A percentile compares a stretch with the other conserved stretches of the same genome.
phyloP scores from a whole-genome alignment of 1,140 invertebrate genomes.

The Nephotettix cincticeps region DNA sequence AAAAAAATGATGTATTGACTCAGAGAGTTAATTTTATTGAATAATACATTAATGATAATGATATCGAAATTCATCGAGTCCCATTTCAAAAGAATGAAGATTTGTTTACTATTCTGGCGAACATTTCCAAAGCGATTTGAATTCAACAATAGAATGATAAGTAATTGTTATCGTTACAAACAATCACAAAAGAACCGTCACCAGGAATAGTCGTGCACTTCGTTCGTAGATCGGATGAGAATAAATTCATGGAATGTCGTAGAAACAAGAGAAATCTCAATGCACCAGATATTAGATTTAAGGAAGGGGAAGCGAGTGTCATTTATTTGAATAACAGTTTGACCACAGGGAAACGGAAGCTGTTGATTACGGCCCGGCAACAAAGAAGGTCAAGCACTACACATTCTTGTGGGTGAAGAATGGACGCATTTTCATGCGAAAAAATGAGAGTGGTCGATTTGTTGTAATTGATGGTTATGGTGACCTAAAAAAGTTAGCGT shows the following conservation, averaged over 20 bases:
- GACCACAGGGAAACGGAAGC: not conserved
- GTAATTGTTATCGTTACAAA: not conserved
- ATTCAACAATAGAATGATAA: not conserved
- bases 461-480: not conserved
- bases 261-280: not conserved
- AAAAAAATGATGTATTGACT: not conserved
- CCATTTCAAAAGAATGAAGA: not conserved
- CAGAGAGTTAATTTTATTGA: not conserved
- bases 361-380: not conserved
- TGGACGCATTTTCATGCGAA: not conserved
- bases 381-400: not conserved
- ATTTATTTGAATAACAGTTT: not conserved
- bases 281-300: not conserved
- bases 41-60: not conserved
- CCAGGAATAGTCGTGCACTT: slow-evolving; percentile 1
- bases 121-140: not conserved
- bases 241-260: not conserved
- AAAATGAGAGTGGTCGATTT: not conserved
- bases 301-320: not conserved
- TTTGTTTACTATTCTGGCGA: not conserved
- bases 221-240: slow-evolving; percentile 6
- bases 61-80: slow-evolving; percentile 5
- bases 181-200: too few relatives aligned
- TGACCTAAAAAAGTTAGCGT: not conserved
- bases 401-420: slow-evolving; percentile 10